phyloP scores from a whole-genome alignment of 2,797 vertebrate species.

The Galagoides demidoff region DNA sequence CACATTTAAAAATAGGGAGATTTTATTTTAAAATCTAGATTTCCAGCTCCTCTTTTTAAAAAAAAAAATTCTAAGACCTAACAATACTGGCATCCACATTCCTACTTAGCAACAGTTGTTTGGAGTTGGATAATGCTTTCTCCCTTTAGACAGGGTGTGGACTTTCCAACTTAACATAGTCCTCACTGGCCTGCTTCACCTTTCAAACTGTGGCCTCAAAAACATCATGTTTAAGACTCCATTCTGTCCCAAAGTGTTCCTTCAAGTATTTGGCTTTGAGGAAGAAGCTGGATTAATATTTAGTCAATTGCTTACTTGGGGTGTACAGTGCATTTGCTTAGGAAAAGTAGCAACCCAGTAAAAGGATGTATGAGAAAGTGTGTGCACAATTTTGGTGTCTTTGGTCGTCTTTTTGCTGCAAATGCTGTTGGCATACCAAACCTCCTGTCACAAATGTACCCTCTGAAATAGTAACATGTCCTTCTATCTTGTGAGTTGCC shows the following conservation, averaged over 20 bases:
- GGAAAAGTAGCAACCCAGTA: slow-evolving; percentile 42
- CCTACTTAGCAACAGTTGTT: slow-evolving; percentile 1
- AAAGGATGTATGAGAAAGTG: slow-evolving; percentile 35
- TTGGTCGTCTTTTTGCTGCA: slow-evolving; percentile 67
- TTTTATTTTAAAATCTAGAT: slow-evolving; percentile 57
- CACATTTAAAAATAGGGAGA: slow-evolving; percentile 51
- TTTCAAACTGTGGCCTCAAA: slow-evolving; percentile 33
- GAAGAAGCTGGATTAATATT: slow-evolving; percentile 27
- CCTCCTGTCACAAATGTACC: slow-evolving; percentile 58
- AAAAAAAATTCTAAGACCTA: not conserved
- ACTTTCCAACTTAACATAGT: not conserved
- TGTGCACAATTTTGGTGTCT: slow-evolving; percentile 40
- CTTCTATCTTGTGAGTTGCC: slow-evolving; percentile 60
- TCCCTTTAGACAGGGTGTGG: slow-evolving; percentile 26
- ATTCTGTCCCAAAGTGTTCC: slow-evolving; percentile 40
- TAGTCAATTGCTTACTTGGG: slow-evolving; percentile 28
- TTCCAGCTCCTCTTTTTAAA: slow-evolving; percentile 36
- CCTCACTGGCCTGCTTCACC: not conserved
- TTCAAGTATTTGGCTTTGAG: not conserved
- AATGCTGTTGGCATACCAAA: slow-evolving; percentile 71
- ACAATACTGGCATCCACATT: not conserved
- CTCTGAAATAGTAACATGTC: slow-evolving; percentile 71
- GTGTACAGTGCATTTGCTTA: slow-evolving; percentile 25
- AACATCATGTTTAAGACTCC: slow-evolving; percentile 22
- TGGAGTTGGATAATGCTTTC: slow-evolving; percentile 11